Evolutionary conservation across 2,888 invertebrate species (phyloP).

Genomic region (Drymonia ruficornis): DNA sequence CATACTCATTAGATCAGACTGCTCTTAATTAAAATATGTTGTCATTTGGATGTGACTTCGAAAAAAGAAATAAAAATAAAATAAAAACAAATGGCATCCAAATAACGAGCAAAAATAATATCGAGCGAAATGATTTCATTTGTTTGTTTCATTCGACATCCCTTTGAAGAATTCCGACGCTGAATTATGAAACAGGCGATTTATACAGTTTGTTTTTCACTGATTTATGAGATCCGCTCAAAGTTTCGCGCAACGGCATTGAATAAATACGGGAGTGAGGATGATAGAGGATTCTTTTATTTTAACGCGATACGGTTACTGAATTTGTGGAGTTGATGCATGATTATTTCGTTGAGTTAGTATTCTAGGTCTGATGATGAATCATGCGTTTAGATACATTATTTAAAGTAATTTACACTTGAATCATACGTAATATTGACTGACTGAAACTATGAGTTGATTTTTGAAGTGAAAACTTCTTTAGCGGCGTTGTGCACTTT

Average conservation of each 20-base stretch:
- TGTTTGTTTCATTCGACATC: slow-evolving; percentile 41
- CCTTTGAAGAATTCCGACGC: slow-evolving; percentile 41
- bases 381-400: slow-evolving; percentile 1
- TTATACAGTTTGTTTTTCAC: slow-evolving; percentile 34
- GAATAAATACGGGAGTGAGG: slow-evolving; percentile 36
- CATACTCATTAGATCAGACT: too few species aligned
- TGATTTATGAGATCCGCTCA: slow-evolving; percentile 37
- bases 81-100: not conserved
- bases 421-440: too few species aligned
- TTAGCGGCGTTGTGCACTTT: too few species aligned
- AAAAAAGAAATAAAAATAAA: too few species aligned
- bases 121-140: slow-evolving; percentile 22
- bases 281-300: slow-evolving; percentile 17
- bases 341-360: not conserved
- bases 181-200: slow-evolving; percentile 34
- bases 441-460: too few species aligned
- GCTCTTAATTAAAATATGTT: too few species aligned
- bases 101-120: slow-evolving; percentile 16
- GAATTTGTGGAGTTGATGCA: slow-evolving; percentile 10
- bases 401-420: slow-evolving; percentile 5
- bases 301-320: slow-evolving; percentile 13
- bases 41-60: too few species aligned
- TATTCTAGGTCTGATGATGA: not conserved
- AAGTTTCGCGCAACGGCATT: slow-evolving; percentile 26
- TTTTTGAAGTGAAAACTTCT: too few species aligned